Evolutionary conservation across 2,113 vertebrate genomes (phyloP), one percentile per base, ranked within the genome.

Genomic region (Zosterops borbonicus): DNA sequence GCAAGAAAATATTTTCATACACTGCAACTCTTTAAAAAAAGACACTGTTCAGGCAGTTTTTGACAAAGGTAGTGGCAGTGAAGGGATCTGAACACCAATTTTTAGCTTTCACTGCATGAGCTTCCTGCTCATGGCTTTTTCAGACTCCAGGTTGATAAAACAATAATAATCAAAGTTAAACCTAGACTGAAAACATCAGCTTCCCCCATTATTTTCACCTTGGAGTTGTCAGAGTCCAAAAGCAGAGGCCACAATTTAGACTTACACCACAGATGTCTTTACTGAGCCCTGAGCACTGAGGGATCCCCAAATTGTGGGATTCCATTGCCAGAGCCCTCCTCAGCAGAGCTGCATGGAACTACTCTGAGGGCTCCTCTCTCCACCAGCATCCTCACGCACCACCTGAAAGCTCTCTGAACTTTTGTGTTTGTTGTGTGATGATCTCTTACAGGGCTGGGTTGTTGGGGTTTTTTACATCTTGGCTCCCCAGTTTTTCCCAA

Each of bases 321-420:
- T 4, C 50, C 41, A 4, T 2, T 18, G 41, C 65, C 5, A 17
- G 19, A 89, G 50, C 55, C 8, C 73, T 50, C 16, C 24, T 19
- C 73, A 27, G 22, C 18, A 31, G 28, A 56, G 77, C 7, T 24
- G 49, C 3, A 17, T 7, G 27, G 41, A 39, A 27, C 42, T 18
- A 0, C n/a, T 15, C 29, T 0, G 0, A 3, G 21, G 23, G 16
- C 55, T 50, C n/a, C 28, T 7, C 47, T 56, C 29, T 46, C 31
- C 47, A 33, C 6, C 49, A 47, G 5, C 28, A 31, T 2, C 59
- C 49, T 2, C 49, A 14, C 22, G 35, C 47, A 22, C 3, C 52
- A 11, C 44, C 6, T 11, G 3, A 31, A 19, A 28, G 31, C 56
- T 69, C 44, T 56, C 52, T 13, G 16, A 65, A 14, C 7, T 2